phyloP scores from a whole-genome alignment of 2,888 invertebrate species.

The Embidobia sp. region DNA sequence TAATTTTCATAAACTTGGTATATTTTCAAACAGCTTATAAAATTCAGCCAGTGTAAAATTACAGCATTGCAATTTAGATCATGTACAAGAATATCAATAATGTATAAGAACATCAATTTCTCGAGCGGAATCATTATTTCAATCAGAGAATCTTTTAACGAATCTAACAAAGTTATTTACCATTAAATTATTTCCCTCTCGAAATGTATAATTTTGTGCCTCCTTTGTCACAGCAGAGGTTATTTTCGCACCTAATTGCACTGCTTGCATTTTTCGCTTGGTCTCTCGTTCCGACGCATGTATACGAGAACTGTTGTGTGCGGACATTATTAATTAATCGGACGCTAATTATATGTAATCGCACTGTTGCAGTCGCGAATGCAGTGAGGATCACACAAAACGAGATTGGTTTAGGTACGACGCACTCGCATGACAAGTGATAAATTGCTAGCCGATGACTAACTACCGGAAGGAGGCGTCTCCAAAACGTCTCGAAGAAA shows the following conservation, averaged over 20 bases:
- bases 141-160: conserved; percentile 18
- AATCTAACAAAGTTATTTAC: conserved; percentile 31
- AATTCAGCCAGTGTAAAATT: too few relatives aligned
- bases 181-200: conserved; percentile 37
- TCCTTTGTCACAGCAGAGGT: conserved; percentile 33
- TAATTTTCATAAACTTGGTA: too few relatives aligned
- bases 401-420: conserved; percentile 74
- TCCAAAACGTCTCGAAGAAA: conserved; percentile 69
- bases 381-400: conserved; percentile 74
- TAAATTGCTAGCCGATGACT: conserved; percentile 78
- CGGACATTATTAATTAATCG: conserved; percentile 76
- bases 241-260: conserved; percentile 57
- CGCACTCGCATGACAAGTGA: conserved; percentile 76
- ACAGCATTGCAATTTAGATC: too few relatives aligned
- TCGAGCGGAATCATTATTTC: neutral
- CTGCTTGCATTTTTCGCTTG: conserved; percentile 37
- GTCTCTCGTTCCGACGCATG: conserved; percentile 10
- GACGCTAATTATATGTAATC: conserved; percentile 78
- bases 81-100: neutral
- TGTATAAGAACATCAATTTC: conserved; percentile 11
- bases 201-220: conserved; percentile 36
- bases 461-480: conserved; percentile 77
- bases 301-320: conserved; percentile 20
- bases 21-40: too few relatives aligned
- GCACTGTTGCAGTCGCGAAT: conserved; percentile 69